Percentiles rank a stretch among this genome's conserved stretches.
Conservation (phyloP, 2,888 invertebrate genomes). For the Eilema caniola region DNA sequence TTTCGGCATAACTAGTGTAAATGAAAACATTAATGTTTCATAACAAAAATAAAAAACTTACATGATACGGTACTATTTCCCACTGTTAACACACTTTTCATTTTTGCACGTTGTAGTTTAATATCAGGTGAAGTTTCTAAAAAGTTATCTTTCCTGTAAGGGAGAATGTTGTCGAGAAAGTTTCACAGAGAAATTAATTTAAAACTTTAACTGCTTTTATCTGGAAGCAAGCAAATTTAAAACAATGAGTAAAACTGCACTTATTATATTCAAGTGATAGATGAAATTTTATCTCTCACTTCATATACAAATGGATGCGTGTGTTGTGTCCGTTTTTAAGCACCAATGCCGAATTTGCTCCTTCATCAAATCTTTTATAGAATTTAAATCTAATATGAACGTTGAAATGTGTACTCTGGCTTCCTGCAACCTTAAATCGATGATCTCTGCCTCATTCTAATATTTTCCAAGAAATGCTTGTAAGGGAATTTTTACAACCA, state of each 20-base stretch:
- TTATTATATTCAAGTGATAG: no score
- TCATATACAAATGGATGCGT: no score
- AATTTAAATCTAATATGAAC: no score
- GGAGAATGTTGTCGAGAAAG: constrained; percentile 4
- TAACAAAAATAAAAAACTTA: no score
- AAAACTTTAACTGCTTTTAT: constrained; percentile 10
- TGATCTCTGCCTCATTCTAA: not conserved
- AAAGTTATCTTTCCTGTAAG: constrained; percentile 6
- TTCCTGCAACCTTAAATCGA: not conserved
- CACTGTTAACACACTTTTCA: not conserved
- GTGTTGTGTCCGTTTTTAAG: no score
- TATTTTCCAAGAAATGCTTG: not conserved
- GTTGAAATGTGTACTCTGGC: no score
- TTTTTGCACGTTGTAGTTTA: not conserved
- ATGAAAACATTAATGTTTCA: no score
- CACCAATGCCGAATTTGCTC: no score
- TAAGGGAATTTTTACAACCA: constrained; percentile 1
- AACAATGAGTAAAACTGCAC: not conserved
- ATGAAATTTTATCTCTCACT: no score
- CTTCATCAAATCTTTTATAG: no score
- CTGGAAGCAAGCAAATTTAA: not conserved
- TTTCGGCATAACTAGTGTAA: no score
- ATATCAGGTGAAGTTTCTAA: not conserved
- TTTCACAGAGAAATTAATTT: constrained; percentile 8
- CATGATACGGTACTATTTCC: no score